These are phyloP conservation scores for Amphilophus citrinellus DNA, from an alignment of 2,113 vertebrate genomes.

Conservation along the genomic window DNA sequence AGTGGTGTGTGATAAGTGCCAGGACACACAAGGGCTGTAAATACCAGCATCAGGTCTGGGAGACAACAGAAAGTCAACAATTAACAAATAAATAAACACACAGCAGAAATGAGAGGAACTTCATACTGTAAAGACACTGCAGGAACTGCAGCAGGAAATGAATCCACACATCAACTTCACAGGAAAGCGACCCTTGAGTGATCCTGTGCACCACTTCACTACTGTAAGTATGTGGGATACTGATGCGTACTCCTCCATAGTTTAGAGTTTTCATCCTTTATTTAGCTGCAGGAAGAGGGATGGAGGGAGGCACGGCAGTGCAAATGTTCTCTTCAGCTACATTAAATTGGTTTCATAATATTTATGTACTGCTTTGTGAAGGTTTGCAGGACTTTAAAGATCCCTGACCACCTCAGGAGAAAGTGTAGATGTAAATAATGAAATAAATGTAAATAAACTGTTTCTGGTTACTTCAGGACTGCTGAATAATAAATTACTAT, in stretches of 20 bases:
- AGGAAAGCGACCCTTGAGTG: conserved; percentile 42
- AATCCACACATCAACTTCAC: conserved; percentile 21
- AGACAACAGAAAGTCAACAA: neutral
- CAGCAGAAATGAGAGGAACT: neutral
- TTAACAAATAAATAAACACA: neutral
- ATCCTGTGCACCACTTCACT: conserved; percentile 42
- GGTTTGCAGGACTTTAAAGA: neutral
- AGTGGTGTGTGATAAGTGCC: conserved; percentile 36
- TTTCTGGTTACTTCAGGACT: neutral
- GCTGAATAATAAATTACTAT: too few relatives aligned
- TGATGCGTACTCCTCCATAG: conserved; percentile 34
- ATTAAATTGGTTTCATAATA: conserved; percentile 36
- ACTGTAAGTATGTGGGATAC: conserved; percentile 53
- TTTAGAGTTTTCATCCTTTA: conserved; percentile 45
- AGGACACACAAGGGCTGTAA: conserved; percentile 4
- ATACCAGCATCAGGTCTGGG: conserved; percentile 13
- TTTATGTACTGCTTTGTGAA: neutral
- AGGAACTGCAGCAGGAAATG: conserved; percentile 26
- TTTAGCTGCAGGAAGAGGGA: conserved; percentile 48
- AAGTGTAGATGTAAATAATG: too few relatives aligned
- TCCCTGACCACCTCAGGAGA: neutral
- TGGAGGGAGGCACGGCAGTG: conserved; percentile 18
- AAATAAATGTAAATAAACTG: neutral
- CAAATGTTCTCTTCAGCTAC: conserved; percentile 32
- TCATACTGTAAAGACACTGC: neutral